Evolutionary conservation across 64 coral and sea anemone species (phyloP).

Genomic region (Montipora efflorescens): DNA sequence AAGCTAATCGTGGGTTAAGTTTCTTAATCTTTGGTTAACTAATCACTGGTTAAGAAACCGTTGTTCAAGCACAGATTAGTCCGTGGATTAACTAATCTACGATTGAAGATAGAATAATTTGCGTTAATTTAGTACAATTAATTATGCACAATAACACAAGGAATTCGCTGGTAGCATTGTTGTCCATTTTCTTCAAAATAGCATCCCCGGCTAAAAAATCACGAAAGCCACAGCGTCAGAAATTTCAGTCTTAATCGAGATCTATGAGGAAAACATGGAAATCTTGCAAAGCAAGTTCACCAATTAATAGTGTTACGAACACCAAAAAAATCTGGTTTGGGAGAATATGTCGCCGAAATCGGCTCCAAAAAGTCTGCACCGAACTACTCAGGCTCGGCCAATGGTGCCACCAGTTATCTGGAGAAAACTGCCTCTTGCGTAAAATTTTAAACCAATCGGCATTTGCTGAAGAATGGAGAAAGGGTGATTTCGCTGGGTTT

Average conservation of each 20-base stretch:
- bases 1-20: slow-evolving; percentile 20
- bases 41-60: neutral
- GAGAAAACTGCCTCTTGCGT: slow-evolving; percentile 63
- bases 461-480: neutral
- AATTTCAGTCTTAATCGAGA: slow-evolving; percentile 8
- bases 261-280: slow-evolving; percentile 13
- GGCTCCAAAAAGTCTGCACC: neutral
- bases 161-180: neutral
- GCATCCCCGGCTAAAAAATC: neutral
- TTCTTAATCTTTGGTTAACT: slow-evolving; percentile 9
- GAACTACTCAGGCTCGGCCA: neutral
- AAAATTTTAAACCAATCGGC: too few relatives aligned
- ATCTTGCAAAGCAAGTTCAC: slow-evolving; percentile 16
- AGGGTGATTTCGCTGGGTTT: slow-evolving; percentile 25
- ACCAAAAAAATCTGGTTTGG: slow-evolving; percentile 12
- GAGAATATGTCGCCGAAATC: neutral
- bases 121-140: neutral
- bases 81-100: neutral
- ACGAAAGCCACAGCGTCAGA: neutral
- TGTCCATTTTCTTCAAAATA: neutral
- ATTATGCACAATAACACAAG: neutral
- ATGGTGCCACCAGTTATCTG: slow-evolving; percentile 69
- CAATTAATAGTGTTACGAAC: neutral
- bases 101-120: neutral
- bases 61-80: neutral